Evolutionary conservation across 2,888 invertebrate genomes (phyloP).

Genomic region (Heteropelma amictum): DNA sequence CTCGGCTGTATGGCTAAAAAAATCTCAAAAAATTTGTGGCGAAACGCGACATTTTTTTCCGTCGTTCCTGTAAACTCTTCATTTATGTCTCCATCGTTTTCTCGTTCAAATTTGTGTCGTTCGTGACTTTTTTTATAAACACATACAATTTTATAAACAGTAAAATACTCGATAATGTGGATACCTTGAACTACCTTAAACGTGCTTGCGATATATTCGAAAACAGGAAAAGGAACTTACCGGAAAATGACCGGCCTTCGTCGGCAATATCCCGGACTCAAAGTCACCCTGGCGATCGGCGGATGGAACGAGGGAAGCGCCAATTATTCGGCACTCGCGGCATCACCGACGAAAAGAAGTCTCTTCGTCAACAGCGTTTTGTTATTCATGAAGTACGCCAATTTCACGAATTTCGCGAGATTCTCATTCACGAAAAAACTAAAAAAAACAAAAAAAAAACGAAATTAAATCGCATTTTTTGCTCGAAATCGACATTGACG

Average conservation of each 20-base stretch:
- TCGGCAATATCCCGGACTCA: slow-evolving; percentile 84
- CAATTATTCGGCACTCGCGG: slow-evolving; percentile 85
- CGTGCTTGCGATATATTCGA: no score
- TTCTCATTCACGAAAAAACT: neutral
- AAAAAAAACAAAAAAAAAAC: no score
- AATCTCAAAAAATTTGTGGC: no score
- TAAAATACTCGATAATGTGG: neutral
- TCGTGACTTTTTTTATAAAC: no score
- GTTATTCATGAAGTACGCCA: slow-evolving; percentile 82
- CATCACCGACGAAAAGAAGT: slow-evolving; percentile 81
- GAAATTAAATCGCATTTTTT: no score
- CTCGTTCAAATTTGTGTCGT: no score
- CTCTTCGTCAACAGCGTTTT: slow-evolving; percentile 86
- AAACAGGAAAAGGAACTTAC: slow-evolving; percentile 78
- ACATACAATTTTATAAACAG: neutral
- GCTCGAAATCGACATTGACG: no score
- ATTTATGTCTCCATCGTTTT: no score
- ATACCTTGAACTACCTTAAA: neutral
- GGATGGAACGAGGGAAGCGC: slow-evolving; percentile 95
- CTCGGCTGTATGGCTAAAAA: no score
- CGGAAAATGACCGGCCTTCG: slow-evolving; percentile 84
- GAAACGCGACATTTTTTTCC: no score
- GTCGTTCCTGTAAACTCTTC: no score
- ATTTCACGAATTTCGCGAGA: neutral
- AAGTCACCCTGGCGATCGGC: slow-evolving; percentile 89